Base-by-base conservation (phyloP, 2,113 vertebrate species). In the Cichladusa arquata region DNA sequence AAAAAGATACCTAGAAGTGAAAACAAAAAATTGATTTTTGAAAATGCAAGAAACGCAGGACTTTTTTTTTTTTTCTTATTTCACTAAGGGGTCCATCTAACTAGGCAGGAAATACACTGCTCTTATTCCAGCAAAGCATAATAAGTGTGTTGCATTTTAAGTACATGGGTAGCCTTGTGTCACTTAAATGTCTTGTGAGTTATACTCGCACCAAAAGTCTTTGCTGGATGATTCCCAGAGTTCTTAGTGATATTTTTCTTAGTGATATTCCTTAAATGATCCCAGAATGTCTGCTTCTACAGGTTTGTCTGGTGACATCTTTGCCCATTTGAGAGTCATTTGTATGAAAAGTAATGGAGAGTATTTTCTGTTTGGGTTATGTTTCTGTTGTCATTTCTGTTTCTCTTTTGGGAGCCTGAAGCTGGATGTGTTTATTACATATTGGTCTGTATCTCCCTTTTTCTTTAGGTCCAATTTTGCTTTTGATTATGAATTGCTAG, bases 261-360 rank as follows among this genome's bases (percentile, higher is more conserved):
- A n/a, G n/a, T n/a, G n/a, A n/a, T n/a, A 48, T 95, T 94, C 81
- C 72, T 86, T 95, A 96, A 97, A 96, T 87, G 65, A 94, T 86
- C n/a, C 6, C 47, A 60, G 26, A 64, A 73, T 77, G 33, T 92
- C 90, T 88, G 26, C 74, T 93, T 94, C 91, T 81, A 72, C 42
- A 84, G 53, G 87, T 81, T 92, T 95, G 26, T 93, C 88, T 94
- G 91, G 61, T 96, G 92, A 47, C 45, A 25, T 95, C 64, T 92
- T 93, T 95, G 29, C 76, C 76, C 40, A 72, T 91, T 70, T 93
- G 48, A 65, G 86, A 79, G 36, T 76, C 79, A 36, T 51, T 82
- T 91, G 40, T 57, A 40, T 91, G 72, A 82, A 89, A 90, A 86
- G 51, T 89, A 56, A 92, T 78, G 8, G 28, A 56, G 22, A 40